Evolutionary conservation across 2,888 invertebrate species (phyloP), one percentile per base, ranked within the genome.

Genomic region (Heterodera filipjevi): DNA sequence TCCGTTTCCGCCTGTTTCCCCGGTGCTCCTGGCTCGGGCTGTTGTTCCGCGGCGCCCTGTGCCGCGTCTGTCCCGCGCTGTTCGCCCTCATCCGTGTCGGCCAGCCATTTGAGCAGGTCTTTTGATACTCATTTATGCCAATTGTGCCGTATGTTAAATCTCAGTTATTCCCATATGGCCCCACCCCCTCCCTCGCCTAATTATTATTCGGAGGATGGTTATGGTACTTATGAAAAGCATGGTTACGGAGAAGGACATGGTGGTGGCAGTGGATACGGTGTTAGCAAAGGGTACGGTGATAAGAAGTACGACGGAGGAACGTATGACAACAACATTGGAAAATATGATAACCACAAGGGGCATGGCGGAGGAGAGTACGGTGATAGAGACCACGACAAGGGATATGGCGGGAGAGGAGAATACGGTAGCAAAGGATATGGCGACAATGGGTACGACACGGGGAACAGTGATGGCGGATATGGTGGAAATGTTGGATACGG

Each of bases 211-310:
- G 33, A 49, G n/a, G 39, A 33, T 33, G 71, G 16, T 16, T 16
- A 39, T 35, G 72, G 46, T 27, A n/a, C 39, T 12, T 32, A 44
- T 71, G 49, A 14, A 16, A 71, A 64, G n/a, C 39, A 73, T 46
- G 59, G 27, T 72, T 59, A 59, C 32, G 72, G 33, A 14, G 49
- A 12, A 6, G 53, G 39, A 33, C n/a, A 72, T 33, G 44, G 59
- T 35, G 27, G 71, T 27, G 49, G 71, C 19, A 30, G 32, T 1
- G 71, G 71, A 22, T 72, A 72, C 59, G 72, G 59, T 72, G 27
- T 33, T 49, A 22, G 22, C 22, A 32, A 72, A 22, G 59, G 59
- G 27, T 64, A 73, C n/a, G 64, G 46, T 22, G 44, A 27, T n/a
- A 64, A 49, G 22, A 12, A 8, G 27, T 49, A 59, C 72, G 49